phyloP scores from a whole-genome alignment of 1,140 invertebrate genomes.

The Pissodes strobi region DNA sequence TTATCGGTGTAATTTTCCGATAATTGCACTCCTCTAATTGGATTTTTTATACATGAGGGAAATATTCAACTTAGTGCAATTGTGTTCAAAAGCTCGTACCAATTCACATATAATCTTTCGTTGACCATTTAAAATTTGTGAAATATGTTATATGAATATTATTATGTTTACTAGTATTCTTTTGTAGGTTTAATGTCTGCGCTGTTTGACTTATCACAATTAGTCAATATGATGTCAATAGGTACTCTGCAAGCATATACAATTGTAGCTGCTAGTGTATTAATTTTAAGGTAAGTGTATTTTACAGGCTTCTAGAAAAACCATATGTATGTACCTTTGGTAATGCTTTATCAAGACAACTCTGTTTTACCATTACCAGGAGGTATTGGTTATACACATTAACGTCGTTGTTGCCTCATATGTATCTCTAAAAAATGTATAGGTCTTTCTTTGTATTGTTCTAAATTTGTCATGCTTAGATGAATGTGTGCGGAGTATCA shows the following conservation, averaged over 20 bases:
- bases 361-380: neutral
- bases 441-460: too few relatives aligned
- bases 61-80: too few relatives aligned
- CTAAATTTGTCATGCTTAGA: too few relatives aligned
- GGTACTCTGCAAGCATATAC: conserved; percentile 86
- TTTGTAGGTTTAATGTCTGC: conserved; percentile 69
- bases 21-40: too few relatives aligned
- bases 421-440: too few relatives aligned
- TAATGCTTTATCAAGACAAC: too few relatives aligned
- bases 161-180: neutral
- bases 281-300: conserved; percentile 67
- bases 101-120: too few relatives aligned
- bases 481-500: too few relatives aligned
- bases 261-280: conserved; percentile 78
- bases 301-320: too few relatives aligned
- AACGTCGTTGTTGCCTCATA: neutral
- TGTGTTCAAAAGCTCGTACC: too few relatives aligned
- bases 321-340: neutral
- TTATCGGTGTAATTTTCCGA: too few relatives aligned
- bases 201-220: conserved; percentile 74
- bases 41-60: too few relatives aligned
- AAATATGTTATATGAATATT: neutral
- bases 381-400: neutral
- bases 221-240: conserved; percentile 89
- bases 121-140: conserved; percentile 51